Conservation (phyloP, 2,797 vertebrate species). For the Chloroceryle amazona region DNA sequence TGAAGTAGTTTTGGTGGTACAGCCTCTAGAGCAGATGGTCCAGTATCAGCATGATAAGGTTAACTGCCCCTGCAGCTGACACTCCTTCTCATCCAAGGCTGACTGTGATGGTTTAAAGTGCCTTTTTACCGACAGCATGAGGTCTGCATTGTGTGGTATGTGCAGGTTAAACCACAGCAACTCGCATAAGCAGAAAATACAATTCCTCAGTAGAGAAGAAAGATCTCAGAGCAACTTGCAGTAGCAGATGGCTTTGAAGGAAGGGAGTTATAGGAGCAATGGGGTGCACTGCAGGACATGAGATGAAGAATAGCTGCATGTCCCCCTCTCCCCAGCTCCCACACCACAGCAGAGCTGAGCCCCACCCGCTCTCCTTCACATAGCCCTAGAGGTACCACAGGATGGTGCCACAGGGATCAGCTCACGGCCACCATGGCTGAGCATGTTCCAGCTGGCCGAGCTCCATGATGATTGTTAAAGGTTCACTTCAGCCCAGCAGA, state of each 20-base stretch:
- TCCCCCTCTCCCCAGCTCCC: neutral
- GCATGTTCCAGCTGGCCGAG: neutral
- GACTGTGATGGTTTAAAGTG: neutral
- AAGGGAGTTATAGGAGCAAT: accelerated
- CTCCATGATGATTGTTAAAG: neutral
- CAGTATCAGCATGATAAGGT: neutral
- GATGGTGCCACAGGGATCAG: accelerated
- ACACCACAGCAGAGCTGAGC: accelerated
- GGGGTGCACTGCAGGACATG: too few species aligned
- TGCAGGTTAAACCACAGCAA: neutral
- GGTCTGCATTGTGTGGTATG: accelerated
- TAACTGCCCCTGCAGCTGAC: neutral
- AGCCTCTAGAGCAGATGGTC: neutral
- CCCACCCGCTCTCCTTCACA: accelerated
- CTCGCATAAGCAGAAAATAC: neutral
- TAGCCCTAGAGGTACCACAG: neutral
- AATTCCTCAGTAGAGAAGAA: neutral
- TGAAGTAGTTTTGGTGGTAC: neutral
- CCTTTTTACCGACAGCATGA: neutral
- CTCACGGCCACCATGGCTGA: neutral
- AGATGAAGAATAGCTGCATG: accelerated
- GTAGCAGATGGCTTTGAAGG: neutral
- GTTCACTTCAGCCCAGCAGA: neutral
- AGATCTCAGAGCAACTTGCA: neutral
- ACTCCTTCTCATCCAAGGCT: neutral